Evolutionary conservation across 2,113 vertebrate species (phyloP).

Genomic region (western clawed frog (Xenopus tropicalis)): UCB_Xtro_10.0 CM004448.2:31562501-31563000

Average conservation of each 20-base stretch:
- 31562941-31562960: slow-evolving; percentile 54
- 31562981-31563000: slow-evolving; percentile 48
- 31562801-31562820: slow-evolving; percentile 75
- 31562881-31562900: slow-evolving; percentile 70
- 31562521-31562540: too few species aligned
- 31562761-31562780: slow-evolving; percentile 81
- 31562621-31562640: too few species aligned
- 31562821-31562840: slow-evolving; percentile 83
- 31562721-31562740: slow-evolving; percentile 69
- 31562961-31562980: slow-evolving; percentile 60
- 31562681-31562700: neutral
- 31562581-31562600: too few species aligned
- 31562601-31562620: too few species aligned
- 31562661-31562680: too few species aligned
- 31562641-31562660: too few species aligned
- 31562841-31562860: slow-evolving; percentile 89
- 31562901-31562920: slow-evolving; percentile 57
- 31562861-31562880: slow-evolving; percentile 85
- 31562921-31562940: slow-evolving; percentile 65
- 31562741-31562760: slow-evolving; percentile 74
- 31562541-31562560: too few species aligned
- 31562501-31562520: too few species aligned
- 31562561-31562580: too few species aligned
- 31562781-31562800: slow-evolving; percentile 83
- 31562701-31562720: neutral